Evolutionary conservation across 1,140 invertebrate species (phyloP).

Genomic region (Zaprionus ornatus): DNA sequence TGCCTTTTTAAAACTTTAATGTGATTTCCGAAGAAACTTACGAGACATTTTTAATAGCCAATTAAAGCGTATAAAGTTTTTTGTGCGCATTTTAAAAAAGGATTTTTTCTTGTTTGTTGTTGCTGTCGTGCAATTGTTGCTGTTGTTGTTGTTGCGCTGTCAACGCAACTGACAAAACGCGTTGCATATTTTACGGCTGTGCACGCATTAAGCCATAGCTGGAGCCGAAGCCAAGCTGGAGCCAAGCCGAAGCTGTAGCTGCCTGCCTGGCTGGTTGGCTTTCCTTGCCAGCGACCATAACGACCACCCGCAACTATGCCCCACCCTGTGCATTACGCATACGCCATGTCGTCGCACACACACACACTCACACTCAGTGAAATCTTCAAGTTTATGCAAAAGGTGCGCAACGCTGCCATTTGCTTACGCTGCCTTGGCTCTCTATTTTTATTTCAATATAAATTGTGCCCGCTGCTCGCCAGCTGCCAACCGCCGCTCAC

Average conservation of each 20-base stretch:
- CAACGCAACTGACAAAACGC: constrained; percentile 48
- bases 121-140: not conserved
- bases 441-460: constrained; percentile 75
- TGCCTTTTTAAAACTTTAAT: not conserved
- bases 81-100: constrained; percentile 6
- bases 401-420: constrained; percentile 54
- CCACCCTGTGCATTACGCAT: constrained; percentile 55
- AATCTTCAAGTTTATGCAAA: constrained; percentile 73
- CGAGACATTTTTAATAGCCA: constrained; percentile 16
- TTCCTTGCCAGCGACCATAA: constrained; percentile 45
- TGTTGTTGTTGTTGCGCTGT: constrained; percentile 12
- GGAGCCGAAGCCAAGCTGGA: constrained; percentile 5
- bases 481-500: constrained; percentile 16
- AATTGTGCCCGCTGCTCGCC: constrained; percentile 47
- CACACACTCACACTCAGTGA: constrained; percentile 14
- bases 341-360: constrained; percentile 47
- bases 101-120: constrained; percentile 5
- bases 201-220: constrained; percentile 45
- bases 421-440: constrained; percentile 55
- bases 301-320: constrained; percentile 24
- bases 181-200: constrained; percentile 64
- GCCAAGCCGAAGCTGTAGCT: not conserved
- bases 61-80: constrained; percentile 27
- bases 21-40: not conserved
- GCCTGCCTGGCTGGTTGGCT: not conserved